phyloP scores from a whole-genome alignment of 2,113 vertebrate species.

The Phoxinus phoxinus region DNA sequence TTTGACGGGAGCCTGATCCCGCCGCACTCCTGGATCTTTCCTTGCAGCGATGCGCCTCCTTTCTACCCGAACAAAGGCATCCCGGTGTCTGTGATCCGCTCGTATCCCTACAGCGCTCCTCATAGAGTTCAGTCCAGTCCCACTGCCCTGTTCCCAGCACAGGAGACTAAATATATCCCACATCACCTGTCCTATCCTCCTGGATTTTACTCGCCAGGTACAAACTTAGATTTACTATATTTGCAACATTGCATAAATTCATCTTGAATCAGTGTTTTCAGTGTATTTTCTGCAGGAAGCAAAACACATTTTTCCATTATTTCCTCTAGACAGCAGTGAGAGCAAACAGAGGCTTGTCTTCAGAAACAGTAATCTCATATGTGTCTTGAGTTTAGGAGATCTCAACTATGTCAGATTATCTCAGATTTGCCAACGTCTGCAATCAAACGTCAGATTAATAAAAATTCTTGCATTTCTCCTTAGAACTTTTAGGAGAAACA shows the following conservation, averaged over 20 bases:
- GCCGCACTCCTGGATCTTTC: slow-evolving; percentile 70
- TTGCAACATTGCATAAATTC: too few species aligned
- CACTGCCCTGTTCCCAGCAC: slow-evolving; percentile 67
- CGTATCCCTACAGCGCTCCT: slow-evolving; percentile 63
- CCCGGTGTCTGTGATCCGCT: slow-evolving; percentile 66
- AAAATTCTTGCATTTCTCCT: not conserved
- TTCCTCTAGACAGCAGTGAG: too few species aligned
- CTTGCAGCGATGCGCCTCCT: slow-evolving; percentile 62
- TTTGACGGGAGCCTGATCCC: slow-evolving; percentile 72
- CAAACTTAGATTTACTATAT: not conserved
- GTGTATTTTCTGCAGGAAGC: not conserved
- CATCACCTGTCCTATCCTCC: slow-evolving; percentile 67
- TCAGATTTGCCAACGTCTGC: not conserved
- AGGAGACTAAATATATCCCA: slow-evolving; percentile 65
- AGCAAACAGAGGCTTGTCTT: too few species aligned
- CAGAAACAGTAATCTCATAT: too few species aligned
- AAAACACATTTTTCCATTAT: too few species aligned
- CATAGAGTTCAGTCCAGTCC: slow-evolving; percentile 66
- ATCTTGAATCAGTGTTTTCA: not conserved
- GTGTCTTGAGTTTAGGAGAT: not conserved
- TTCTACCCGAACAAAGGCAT: slow-evolving; percentile 69
- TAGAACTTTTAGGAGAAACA: not conserved
- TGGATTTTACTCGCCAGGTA: slow-evolving; percentile 76
- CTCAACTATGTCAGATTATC: not conserved
- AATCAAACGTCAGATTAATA: not conserved